A percentile compares a stretch with the other conserved stretches of the same genome.
Evolutionary conservation across 2,113 vertebrate species (phyloP).

Genomic region (Brevimyrus niger): DNA sequence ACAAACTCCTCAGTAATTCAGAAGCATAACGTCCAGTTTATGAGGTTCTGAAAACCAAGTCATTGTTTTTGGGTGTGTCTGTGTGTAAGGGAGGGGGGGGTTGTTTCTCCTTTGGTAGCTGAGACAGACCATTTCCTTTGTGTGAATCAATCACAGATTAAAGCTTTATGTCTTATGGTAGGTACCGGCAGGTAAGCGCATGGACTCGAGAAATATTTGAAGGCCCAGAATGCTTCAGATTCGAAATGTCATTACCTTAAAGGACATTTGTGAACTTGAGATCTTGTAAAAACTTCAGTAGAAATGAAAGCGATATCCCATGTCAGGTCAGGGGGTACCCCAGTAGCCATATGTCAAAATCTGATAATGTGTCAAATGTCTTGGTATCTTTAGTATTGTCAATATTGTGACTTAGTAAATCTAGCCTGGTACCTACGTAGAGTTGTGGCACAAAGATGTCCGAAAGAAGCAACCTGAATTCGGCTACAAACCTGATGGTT

Average conservation of each 20-base stretch:
- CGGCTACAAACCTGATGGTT: neutral
- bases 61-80: neutral
- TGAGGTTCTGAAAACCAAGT: neutral
- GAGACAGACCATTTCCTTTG: too few relatives aligned
- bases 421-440: neutral
- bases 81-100: neutral
- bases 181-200: neutral
- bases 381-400: neutral
- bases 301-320: neutral
- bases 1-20: neutral
- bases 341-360: neutral
- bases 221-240: neutral
- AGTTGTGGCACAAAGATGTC: neutral
- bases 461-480: neutral
- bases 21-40: neutral
- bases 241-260: neutral
- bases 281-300: neutral
- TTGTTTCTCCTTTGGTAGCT: neutral
- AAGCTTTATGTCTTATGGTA: neutral
- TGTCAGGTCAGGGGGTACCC: neutral
- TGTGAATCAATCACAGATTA: conserved; percentile 12
- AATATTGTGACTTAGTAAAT: neutral
- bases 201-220: neutral
- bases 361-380: neutral
- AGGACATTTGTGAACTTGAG: too few relatives aligned